Evolutionary conservation across 2,113 vertebrate genomes (phyloP).

Genomic region (Ibidorhyncha struthersii): DNA sequence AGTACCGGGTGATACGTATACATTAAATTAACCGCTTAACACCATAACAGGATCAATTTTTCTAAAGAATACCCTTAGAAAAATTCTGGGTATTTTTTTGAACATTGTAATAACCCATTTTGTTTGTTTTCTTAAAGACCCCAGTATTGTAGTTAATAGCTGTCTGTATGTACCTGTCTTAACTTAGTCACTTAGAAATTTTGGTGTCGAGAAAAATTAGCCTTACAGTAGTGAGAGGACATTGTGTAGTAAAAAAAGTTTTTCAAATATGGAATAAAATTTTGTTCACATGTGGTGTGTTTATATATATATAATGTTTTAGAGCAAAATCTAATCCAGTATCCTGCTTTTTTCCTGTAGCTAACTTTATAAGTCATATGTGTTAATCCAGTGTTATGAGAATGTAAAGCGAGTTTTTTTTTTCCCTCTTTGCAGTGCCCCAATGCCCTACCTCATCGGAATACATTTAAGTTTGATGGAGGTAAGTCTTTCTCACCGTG

Average conservation of each 20-base stretch:
- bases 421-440: slow-evolving; percentile 81
- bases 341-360: background rate
- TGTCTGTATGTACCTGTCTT: background rate
- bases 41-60: background rate
- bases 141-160: background rate
- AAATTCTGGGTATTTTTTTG: background rate
- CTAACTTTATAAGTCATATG: background rate
- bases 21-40: background rate
- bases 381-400: background rate
- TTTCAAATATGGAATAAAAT: background rate
- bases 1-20: accelerated
- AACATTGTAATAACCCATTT: background rate
- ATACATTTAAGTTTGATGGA: slow-evolving; percentile 88
- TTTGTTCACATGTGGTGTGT: background rate
- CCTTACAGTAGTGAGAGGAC: background rate
- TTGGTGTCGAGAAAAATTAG: background rate
- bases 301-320: slow-evolving; percentile 40
- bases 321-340: slow-evolving; percentile 55
- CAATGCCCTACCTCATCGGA: slow-evolving; percentile 91
- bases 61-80: background rate
- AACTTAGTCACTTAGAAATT: background rate
- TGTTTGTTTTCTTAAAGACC: background rate
- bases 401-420: slow-evolving; percentile 67
- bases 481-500: slow-evolving; percentile 73
- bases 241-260: background rate